Conservation (phyloP, 2,113 vertebrate species). For the Oophaga pumilio region DNA sequence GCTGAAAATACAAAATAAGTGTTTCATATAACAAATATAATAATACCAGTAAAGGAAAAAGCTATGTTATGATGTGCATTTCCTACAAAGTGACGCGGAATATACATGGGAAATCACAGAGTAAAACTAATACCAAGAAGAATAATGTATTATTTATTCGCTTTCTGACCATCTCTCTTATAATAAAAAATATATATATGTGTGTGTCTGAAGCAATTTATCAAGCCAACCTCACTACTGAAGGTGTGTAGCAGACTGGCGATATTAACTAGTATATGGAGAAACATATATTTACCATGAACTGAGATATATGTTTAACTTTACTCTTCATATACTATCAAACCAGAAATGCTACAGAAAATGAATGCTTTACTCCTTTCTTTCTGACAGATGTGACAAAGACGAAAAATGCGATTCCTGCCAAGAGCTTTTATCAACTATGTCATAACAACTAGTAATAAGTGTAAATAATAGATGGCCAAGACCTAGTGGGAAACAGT, state of each 20-base stretch:
- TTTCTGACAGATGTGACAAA: constrained; percentile 82
- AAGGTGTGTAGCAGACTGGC: neutral
- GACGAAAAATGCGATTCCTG: constrained; percentile 77
- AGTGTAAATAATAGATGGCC: constrained; percentile 92
- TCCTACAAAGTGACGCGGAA: constrained; percentile 35
- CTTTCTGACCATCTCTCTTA: constrained; percentile 30
- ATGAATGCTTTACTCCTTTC: constrained; percentile 74
- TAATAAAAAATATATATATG: constrained; percentile 33
- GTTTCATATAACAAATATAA: constrained; percentile 42
- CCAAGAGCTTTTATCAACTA: constrained; percentile 88
- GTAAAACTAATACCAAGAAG: constrained; percentile 23
- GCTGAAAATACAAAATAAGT: constrained; percentile 36
- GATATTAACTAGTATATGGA: constrained; percentile 31
- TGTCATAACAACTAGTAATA: constrained; percentile 88
- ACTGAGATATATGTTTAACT: constrained; percentile 20
- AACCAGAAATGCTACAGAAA: constrained; percentile 65
- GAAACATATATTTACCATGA: constrained; percentile 24
- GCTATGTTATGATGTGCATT: constrained; percentile 31
- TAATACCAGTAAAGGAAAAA: constrained; percentile 31
- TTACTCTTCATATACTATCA: constrained; percentile 66
- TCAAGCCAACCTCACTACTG: constrained; percentile 20
- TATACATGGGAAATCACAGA: constrained; percentile 48
- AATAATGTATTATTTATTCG: constrained; percentile 49
- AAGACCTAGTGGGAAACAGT: constrained; percentile 77
- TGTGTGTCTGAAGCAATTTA: constrained; percentile 49